phyloP scores from a whole-genome alignment of 2,797 vertebrate genomes.

The Falco concolor region DNA sequence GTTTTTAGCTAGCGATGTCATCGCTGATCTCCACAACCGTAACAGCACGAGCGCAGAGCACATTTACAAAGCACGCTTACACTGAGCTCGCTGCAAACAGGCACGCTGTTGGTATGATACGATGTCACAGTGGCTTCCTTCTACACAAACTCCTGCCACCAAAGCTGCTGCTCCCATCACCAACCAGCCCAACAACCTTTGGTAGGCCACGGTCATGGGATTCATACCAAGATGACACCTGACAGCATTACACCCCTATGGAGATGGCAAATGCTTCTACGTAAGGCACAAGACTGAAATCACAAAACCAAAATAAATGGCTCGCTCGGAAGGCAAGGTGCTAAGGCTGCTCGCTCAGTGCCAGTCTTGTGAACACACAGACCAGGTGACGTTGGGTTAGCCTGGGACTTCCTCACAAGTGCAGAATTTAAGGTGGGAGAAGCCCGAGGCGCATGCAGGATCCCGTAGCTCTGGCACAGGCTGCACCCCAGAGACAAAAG shows the following conservation, averaged over 20 bases:
- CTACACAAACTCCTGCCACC: background rate
- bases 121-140: background rate
- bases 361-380: background rate
- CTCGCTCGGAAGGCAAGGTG: background rate
- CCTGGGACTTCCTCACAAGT: background rate
- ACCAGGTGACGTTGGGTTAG: background rate
- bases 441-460: background rate
- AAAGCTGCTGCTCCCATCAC: background rate
- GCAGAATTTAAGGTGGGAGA: background rate
- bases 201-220: background rate
- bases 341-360: background rate
- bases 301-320: background rate
- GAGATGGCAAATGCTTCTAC: background rate
- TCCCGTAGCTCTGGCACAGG: fast-evolving
- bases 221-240: background rate
- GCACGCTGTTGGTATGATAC: background rate
- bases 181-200: background rate
- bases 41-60: fast-evolving
- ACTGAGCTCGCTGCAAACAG: fast-evolving
- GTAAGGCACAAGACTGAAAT: background rate
- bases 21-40: background rate
- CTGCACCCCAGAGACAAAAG: background rate
- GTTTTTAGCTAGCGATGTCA: background rate
- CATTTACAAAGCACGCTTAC: fast-evolving
- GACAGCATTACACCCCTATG: background rate